Conservation (phyloP, 2,888 invertebrate species). For the Macrosoma leucophasiata region DNA sequence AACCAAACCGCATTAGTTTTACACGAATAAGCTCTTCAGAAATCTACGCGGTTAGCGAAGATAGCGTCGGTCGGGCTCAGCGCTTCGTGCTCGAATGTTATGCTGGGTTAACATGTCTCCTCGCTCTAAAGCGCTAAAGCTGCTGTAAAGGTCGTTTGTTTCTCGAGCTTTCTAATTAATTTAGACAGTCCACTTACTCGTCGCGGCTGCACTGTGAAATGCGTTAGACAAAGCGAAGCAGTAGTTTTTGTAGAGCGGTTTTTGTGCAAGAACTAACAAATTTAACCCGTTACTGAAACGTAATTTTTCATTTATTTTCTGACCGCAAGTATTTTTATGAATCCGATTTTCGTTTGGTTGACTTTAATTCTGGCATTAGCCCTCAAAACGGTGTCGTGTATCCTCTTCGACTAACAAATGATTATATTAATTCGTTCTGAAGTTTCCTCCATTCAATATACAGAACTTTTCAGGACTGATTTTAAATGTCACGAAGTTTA, state of each 20-base stretch:
- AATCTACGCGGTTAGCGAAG: conserved; percentile 51
- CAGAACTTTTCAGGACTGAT: too few species aligned
- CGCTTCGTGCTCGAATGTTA: conserved; percentile 46
- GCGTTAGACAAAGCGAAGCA: conserved; percentile 1
- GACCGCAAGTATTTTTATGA: too few species aligned
- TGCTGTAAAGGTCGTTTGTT: conserved; percentile 41
- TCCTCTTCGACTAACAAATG: conserved; percentile 37
- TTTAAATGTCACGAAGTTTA: too few species aligned
- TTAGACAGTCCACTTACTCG: conserved; percentile 63
- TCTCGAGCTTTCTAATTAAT: conserved; percentile 62
- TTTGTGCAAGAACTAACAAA: too few species aligned
- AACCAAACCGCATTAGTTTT: conserved; percentile 59
- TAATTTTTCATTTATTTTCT: too few species aligned
- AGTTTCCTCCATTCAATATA: conserved; percentile 44
- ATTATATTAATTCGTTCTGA: conserved; percentile 41
- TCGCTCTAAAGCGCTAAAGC: conserved; percentile 47
- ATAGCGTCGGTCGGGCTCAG: conserved; percentile 41
- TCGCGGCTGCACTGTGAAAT: conserved; percentile 43
- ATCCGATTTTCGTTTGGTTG: too few species aligned
- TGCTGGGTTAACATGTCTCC: conserved; percentile 28
- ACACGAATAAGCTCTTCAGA: conserved; percentile 69
- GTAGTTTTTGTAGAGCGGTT: conserved; percentile 1
- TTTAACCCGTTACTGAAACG: too few species aligned
- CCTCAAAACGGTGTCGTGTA: too few species aligned
- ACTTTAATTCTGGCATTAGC: too few species aligned